Evolutionary conservation across 2,888 invertebrate species (phyloP).

Genomic region (Cephonodes hylas): DNA sequence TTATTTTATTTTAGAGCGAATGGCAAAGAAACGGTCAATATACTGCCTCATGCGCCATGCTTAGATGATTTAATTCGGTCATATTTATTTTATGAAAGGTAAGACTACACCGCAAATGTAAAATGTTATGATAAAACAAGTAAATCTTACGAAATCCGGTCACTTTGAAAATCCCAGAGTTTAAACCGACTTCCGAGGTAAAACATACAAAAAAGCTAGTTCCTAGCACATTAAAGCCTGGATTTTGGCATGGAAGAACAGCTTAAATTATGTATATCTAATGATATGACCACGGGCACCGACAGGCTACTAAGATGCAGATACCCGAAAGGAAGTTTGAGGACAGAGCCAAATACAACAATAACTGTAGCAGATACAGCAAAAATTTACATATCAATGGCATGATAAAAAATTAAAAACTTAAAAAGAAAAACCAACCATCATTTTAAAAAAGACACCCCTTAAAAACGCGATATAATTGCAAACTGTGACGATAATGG

Average conservation of each 20-base stretch:
- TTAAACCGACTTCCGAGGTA: not conserved
- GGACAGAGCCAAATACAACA: not conserved
- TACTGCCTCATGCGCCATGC: not conserved
- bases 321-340: not conserved
- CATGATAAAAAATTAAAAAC: not conserved
- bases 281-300: conserved; percentile 8
- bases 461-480: not conserved
- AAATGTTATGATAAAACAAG: not conserved
- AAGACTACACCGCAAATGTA: not conserved
- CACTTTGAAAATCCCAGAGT: not conserved
- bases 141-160: not conserved
- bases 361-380: not conserved
- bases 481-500: conserved; percentile 3
- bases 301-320: not conserved
- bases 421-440: not conserved
- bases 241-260: conserved; percentile 7
- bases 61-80: not conserved
- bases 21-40: not conserved
- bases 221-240: not conserved
- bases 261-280: not conserved
- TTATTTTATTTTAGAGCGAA: not conserved
- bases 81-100: no score
- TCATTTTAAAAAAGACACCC: not conserved
- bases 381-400: not conserved
- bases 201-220: not conserved